These are phyloP conservation scores for Halictus quadricinctus DNA, from an alignment of 2,888 invertebrate genomes.

Conservation along the genomic window DNA sequence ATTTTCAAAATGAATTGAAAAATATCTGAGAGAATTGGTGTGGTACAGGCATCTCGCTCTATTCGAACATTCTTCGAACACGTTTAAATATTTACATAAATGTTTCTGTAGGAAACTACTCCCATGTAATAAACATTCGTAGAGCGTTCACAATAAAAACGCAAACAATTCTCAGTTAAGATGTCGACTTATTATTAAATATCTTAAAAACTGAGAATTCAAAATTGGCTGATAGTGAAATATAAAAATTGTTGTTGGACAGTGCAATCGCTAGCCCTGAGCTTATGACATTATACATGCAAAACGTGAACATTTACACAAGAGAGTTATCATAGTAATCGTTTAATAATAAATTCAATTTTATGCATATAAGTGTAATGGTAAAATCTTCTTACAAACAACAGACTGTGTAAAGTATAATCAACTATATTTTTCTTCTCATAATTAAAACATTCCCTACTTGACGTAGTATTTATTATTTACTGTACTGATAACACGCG, in stretches of 20 bases:
- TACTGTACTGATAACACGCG: constrained; percentile 69
- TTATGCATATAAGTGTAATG: constrained; percentile 48
- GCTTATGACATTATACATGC: constrained; percentile 34
- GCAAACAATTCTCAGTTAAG: constrained; percentile 1
- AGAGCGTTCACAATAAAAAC: background rate
- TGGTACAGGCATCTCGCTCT: background rate
- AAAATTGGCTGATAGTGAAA: background rate
- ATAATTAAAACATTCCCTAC: constrained; percentile 79
- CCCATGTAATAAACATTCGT: background rate
- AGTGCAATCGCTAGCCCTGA: constrained; percentile 18
- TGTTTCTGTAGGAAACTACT: background rate
- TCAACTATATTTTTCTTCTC: constrained; percentile 78
- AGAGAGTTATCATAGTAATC: constrained; percentile 40
- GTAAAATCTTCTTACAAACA: constrained; percentile 61
- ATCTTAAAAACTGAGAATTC: background rate
- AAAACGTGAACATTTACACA: constrained; percentile 38
- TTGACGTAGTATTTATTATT: constrained; percentile 74
- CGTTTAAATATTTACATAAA: background rate
- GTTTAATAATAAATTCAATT: constrained; percentile 53
- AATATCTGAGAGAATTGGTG: background rate
- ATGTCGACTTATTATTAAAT: background rate
- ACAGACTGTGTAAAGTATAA: constrained; percentile 74
- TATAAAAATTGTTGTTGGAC: background rate
- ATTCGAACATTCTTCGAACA: background rate
- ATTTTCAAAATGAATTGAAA: background rate